phyloP scores from a whole-genome alignment of 2,113 vertebrate genomes.

The Alces alces region DNA sequence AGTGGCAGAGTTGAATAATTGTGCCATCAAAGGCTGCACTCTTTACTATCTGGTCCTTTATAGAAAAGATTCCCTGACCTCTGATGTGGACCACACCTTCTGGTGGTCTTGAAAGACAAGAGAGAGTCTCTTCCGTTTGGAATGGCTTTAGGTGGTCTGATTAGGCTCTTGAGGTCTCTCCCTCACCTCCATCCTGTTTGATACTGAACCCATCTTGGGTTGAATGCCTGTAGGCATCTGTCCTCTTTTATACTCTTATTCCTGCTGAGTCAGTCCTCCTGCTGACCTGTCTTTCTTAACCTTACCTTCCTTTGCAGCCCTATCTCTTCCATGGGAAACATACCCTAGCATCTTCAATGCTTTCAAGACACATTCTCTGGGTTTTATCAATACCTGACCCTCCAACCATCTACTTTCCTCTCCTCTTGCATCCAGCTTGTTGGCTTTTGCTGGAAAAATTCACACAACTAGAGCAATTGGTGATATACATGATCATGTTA shows the following conservation, averaged over 20 bases:
- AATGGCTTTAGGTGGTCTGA: neutral
- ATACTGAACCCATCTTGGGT: neutral
- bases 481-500: no score
- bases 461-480: neutral
- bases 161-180: neutral
- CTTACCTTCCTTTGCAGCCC: neutral
- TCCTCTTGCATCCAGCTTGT: neutral
- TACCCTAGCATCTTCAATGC: neutral
- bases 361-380: neutral
- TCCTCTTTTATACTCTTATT: neutral
- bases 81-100: neutral
- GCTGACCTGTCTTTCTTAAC: neutral
- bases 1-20: neutral
- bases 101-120: neutral
- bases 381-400: neutral
- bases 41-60: neutral
- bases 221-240: neutral
- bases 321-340: neutral
- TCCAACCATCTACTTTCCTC: neutral
- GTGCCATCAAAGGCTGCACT: neutral
- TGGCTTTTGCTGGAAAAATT: neutral
- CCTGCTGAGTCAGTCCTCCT: neutral
- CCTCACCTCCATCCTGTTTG: neutral
- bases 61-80: neutral
- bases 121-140: neutral